Evolutionary conservation across 2,113 vertebrate genomes (phyloP).

Genomic region (Indicator indicator): DNA sequence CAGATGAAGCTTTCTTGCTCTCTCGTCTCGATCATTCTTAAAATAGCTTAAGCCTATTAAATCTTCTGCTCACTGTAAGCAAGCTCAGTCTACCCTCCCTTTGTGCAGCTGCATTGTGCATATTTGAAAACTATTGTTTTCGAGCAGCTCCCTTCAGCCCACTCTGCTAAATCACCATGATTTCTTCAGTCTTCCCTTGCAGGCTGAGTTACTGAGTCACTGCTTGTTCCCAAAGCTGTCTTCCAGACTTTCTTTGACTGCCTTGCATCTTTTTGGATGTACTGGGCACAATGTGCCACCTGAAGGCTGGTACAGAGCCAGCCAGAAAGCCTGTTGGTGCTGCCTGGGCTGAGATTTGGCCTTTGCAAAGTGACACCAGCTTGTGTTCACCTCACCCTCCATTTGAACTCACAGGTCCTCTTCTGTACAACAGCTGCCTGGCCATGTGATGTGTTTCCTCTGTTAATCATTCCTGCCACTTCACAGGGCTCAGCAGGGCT

Average conservation of each 20-base stretch:
- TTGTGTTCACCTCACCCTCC: neutral
- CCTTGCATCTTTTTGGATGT: neutral
- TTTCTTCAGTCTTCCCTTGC: neutral
- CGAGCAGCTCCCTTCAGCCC: neutral
- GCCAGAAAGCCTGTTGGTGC: neutral
- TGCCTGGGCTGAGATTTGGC: neutral
- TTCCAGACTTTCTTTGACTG: neutral
- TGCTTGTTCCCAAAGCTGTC: neutral
- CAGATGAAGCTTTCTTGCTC: neutral
- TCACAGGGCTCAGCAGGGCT: neutral
- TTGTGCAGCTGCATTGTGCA: neutral
- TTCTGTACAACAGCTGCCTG: neutral
- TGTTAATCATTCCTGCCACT: neutral
- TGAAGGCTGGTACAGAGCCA: neutral
- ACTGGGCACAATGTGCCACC: neutral
- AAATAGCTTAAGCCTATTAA: neutral
- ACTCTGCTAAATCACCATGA: neutral
- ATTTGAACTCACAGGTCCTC: neutral
- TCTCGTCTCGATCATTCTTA: neutral
- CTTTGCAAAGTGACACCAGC: neutral
- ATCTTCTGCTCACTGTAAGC: neutral
- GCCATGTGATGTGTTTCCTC: neutral
- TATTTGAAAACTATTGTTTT: neutral
- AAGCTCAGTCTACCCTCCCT: neutral
- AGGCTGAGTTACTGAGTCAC: neutral